Base-by-base conservation (phyloP, 2,888 invertebrate genomes). In the Gymnosoma rotundatum region DNA sequence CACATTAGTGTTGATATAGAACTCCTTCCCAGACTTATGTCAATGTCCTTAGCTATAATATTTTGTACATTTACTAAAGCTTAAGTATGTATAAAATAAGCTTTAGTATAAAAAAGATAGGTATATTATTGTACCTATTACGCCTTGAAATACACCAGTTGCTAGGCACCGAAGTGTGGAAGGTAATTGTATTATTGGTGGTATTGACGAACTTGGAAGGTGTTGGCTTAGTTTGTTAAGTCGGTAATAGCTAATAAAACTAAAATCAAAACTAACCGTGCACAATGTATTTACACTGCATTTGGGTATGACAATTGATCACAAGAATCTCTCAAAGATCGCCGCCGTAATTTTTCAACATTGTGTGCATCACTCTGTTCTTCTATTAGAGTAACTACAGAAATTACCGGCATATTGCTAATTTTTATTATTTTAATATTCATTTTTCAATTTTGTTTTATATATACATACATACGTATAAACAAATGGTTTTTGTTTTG, bases 111-210 rank as follows among this genome's bases (percentile, higher is more conserved):
- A 7, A 38, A 5, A 38, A 7, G 5, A 8, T 7, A 38, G 36
- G 7, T 10, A 45, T 3, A 45, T 12, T 9, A 3, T 3, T 25
- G 63, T 63, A 74, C 73, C 73, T 42, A 73, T 73, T 18, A 63
- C 73, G 14, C 73, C 73, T 63, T 74, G 52, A 50, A 52, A 73
- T 8, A 61, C 61, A 50, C 73, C 73, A 36, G 73, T 73, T 5
- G 61, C 73, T 61, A 61, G 36, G n/a, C 36, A 61, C 1, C 73
- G 50, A 7, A 74, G 73, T 14, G 45, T 32, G 16, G 50, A 52
- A 4, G 60, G n/a, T n/a, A 76, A 52, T 52, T 76, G 66, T 60
- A 76, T 14, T 38, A 50, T 16, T 50, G 50, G 20, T 7, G 58
- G 60, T 14, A 76, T 36, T 18, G 76, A 42, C 14, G n/a, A n/a